phyloP scores from a whole-genome alignment of 1,140 invertebrate species.

The Drosophila sechellia region DNA sequence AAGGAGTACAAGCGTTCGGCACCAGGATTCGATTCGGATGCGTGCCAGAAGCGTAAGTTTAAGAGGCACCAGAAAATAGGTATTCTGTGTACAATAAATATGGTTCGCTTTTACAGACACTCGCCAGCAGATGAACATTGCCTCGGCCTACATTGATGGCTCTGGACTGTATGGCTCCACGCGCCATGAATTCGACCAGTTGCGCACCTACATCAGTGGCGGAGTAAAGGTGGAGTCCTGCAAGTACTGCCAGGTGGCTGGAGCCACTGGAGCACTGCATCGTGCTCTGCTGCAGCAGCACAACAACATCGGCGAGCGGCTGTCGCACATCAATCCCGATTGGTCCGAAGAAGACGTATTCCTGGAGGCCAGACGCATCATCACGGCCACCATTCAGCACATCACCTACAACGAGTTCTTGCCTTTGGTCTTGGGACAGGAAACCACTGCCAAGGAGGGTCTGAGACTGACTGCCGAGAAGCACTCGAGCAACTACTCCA shows the following conservation, averaged over 20 bases:
- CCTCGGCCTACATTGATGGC: conserved; percentile 94
- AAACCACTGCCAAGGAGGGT: conserved; percentile 80
- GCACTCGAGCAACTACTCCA: conserved; percentile 89
- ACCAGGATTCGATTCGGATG: conserved; percentile 87
- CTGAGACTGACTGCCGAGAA: conserved; percentile 83
- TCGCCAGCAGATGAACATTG: conserved; percentile 94
- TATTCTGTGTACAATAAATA: neutral
- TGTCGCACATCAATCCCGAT: conserved; percentile 91
- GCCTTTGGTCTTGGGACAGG: conserved; percentile 90
- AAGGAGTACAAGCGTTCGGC: conserved; percentile 91
- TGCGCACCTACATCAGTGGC: conserved; percentile 91
- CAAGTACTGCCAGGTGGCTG: conserved; percentile 84
- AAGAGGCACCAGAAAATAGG: neutral
- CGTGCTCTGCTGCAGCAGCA: conserved; percentile 91
- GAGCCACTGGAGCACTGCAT: conserved; percentile 87
- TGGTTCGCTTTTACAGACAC: conserved; percentile 83
- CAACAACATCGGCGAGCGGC: conserved; percentile 91
- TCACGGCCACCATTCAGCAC: conserved; percentile 93
- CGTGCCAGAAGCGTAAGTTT: conserved; percentile 88
- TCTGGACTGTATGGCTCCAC: conserved; percentile 94
- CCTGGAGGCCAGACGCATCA: conserved; percentile 91
- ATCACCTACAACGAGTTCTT: conserved; percentile 94
- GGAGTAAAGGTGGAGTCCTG: conserved; percentile 88
- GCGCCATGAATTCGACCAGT: conserved; percentile 87
- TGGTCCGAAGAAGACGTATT: conserved; percentile 94